phyloP scores from a whole-genome alignment of 2,888 invertebrate genomes.

The Drosophila neotestacea region DNA sequence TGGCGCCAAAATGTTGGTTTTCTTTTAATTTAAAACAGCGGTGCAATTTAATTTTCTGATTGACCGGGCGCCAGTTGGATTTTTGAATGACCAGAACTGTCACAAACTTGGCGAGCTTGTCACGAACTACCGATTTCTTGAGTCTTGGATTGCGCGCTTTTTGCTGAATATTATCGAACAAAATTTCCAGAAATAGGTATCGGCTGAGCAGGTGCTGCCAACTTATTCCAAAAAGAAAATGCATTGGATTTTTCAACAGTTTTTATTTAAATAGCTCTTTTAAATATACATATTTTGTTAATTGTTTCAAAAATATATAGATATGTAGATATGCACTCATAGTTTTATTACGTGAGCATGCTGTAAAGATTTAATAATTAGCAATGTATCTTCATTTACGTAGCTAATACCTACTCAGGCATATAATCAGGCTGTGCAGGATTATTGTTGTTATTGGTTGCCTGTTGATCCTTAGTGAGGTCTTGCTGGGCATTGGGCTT shows the following conservation, averaged over 20 bases:
- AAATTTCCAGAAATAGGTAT: too few species aligned
- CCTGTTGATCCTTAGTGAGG: slow-evolving; percentile 12
- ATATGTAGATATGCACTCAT: slow-evolving; percentile 4
- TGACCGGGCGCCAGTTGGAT: too few species aligned
- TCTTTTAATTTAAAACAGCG: too few species aligned
- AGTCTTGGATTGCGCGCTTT: too few species aligned
- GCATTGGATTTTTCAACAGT: slow-evolving; percentile 29
- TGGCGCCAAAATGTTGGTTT: too few species aligned
- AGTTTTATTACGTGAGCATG: slow-evolving; percentile 64
- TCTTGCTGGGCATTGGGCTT: slow-evolving; percentile 49
- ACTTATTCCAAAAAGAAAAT: slow-evolving; percentile 8
- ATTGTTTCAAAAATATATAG: slow-evolving; percentile 47
- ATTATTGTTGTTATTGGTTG: slow-evolving; percentile 35
- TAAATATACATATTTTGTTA: slow-evolving; percentile 24
- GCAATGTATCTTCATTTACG: neutral
- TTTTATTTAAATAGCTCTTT: slow-evolving; percentile 39
- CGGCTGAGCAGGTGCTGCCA: slow-evolving; percentile 26
- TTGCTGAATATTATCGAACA: too few species aligned
- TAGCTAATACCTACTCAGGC: slow-evolving; percentile 73
- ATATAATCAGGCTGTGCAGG: slow-evolving; percentile 52
- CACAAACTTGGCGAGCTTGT: too few species aligned
- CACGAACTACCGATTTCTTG: too few species aligned
- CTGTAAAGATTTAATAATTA: slow-evolving; percentile 39
- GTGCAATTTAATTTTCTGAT: too few species aligned
- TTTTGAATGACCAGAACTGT: too few species aligned